phyloP scores from a whole-genome alignment of 2,113 vertebrate genomes.

The Plotosus lineatus region DNA sequence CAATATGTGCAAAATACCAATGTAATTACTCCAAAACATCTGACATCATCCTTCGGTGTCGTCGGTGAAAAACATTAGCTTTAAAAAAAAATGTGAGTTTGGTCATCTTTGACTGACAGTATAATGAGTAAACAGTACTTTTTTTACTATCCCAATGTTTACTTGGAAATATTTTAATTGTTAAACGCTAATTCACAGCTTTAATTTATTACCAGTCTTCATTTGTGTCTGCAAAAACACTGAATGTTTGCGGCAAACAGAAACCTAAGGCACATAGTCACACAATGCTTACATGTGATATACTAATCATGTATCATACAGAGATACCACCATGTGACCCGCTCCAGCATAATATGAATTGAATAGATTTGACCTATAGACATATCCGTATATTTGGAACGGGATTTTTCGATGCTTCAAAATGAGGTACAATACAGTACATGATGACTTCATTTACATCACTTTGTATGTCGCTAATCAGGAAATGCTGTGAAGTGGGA shows the following conservation, averaged over 20 bases:
- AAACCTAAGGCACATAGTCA: conserved; percentile 4
- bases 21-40: not conserved
- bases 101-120: not conserved
- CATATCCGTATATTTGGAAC: too few species aligned
- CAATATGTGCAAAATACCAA: not conserved
- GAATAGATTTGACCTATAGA: too few species aligned
- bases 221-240: not conserved
- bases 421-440: too few species aligned
- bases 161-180: not conserved
- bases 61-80: not conserved
- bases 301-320: not conserved
- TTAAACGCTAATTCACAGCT: not conserved
- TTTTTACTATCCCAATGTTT: too few species aligned
- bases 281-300: not conserved
- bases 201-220: not conserved
- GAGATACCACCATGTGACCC: not conserved
- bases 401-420: too few species aligned
- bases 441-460: too few species aligned
- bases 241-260: not conserved
- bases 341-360: too few species aligned
- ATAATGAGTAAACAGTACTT: not conserved
- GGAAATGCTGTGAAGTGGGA: too few species aligned
- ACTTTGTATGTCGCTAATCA: too few species aligned
- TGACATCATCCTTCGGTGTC: not conserved
- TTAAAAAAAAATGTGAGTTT: too few species aligned